Evolutionary conservation across 2,888 invertebrate genomes (phyloP), one percentile per base, ranked within the genome.

Genomic region (Zhuqinia jingwanae): DNA sequence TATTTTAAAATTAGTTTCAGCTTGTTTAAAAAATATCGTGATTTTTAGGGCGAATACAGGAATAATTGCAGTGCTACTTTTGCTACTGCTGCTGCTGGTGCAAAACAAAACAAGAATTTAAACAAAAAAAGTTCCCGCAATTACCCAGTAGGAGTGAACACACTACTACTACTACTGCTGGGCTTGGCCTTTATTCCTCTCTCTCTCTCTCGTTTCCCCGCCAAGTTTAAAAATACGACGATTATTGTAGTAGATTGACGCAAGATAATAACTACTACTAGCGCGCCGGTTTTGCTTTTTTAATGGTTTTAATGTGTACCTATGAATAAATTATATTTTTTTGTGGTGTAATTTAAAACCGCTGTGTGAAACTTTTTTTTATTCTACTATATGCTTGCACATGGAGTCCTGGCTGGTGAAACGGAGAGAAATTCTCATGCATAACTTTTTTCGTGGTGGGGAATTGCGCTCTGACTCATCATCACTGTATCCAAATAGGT

Each of bases 91-190:
- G n/a, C n/a, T n/a, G 53, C 17, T 53, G 53, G 53, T 47, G 47
- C 47, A 47, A n/a, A n/a, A n/a, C n/a, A n/a, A n/a, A n/a, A n/a
- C 30, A 63, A 5, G 63, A 30, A 11, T 63, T 30, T n/a, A 30
- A n/a, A 70, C 36, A 50, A 70, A 50, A 36, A 36, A 79, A 79
- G 47, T 65, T 79, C 63, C 22, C 27, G 47, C 60, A 63, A 63
- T 63, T 50, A 30, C 78, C 50, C 78, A 79, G 78, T 65, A 65
- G 78, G 78, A 47, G 78, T 22, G 47, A 78, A 77, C n/a, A 22
- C 17, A 73, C 22, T 50, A 20, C n/a, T n/a, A n/a, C n/a, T n/a
- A n/a, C n/a, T n/a, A n/a, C n/a, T n/a, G n/a, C n/a, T n/a, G 17
- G 45, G n/a, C n/a, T 15, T 3, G 8, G 22, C 1, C 15, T 27